Percentiles rank a stretch among this genome's conserved stretches.
Conservation (phyloP, 2,113 vertebrate species). For the Nesoenas mayeri region DNA sequence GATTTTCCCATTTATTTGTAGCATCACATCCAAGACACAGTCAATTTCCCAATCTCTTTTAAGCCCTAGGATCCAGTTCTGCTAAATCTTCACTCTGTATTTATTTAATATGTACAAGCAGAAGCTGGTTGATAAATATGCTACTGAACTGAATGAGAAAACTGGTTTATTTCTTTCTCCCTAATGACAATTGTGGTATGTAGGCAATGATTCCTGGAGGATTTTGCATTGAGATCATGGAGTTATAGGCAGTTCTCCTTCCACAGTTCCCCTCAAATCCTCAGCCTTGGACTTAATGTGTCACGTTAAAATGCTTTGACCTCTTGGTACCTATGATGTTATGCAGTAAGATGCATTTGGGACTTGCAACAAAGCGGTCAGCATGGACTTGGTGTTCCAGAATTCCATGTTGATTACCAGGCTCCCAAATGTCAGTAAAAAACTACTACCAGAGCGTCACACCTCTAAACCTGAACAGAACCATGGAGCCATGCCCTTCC, state of each 20-base stretch:
- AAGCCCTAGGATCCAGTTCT: neutral
- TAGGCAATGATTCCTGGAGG: neutral
- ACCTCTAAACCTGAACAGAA: neutral
- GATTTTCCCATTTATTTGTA: slow-evolving; percentile 9
- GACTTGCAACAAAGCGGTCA: neutral
- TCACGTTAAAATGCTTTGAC: neutral
- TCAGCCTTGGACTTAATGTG: neutral
- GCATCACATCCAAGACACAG: neutral
- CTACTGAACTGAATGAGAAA: slow-evolving; percentile 19
- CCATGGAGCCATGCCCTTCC: neutral
- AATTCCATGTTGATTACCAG: neutral
- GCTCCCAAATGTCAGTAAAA: neutral
- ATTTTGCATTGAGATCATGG: slow-evolving; percentile 2
- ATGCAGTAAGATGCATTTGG: neutral
- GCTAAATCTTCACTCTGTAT: slow-evolving; percentile 2
- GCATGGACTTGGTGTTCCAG: neutral
- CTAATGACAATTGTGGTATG: neutral
- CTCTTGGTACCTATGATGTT: neutral
- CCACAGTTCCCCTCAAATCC: neutral
- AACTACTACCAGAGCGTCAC: neutral
- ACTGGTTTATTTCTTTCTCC: slow-evolving; percentile 42
- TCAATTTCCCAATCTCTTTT: neutral
- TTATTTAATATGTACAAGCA: slow-evolving; percentile 31
- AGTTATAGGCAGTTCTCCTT: neutral
- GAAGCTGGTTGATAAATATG: neutral